Percentiles rank a stretch among this genome's conserved stretches.
Conservation (phyloP, 2,113 vertebrate genomes). For the Megalops atlanticus region DNA sequence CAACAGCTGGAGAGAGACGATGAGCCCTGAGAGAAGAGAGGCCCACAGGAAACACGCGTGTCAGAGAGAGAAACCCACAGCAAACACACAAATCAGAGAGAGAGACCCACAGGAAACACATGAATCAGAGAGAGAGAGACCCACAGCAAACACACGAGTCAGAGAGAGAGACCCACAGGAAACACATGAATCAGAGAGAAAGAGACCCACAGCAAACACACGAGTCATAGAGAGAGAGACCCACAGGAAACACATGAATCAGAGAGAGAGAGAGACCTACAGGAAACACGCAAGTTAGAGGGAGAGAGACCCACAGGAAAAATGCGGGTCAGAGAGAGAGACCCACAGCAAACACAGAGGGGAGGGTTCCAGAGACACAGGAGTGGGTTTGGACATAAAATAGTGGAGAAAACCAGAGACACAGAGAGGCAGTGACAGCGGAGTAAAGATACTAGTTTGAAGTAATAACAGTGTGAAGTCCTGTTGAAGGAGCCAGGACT, state of each 20-base stretch:
- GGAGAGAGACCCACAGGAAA: slow-evolving; percentile 36
- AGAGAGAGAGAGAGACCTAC: too few relatives aligned
- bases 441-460: background rate
- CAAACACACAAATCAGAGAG: background rate
- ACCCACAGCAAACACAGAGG: slow-evolving; percentile 18
- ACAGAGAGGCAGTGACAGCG: background rate
- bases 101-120: background rate
- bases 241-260: background rate
- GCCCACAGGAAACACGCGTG: slow-evolving; percentile 37
- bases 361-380: too few relatives aligned
- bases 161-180: too few relatives aligned
- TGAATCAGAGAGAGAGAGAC: slow-evolving; percentile 37
- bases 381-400: too few relatives aligned
- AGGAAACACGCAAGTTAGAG: too few relatives aligned
- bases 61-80: slow-evolving; percentile 31
- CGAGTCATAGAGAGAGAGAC: too few relatives aligned
- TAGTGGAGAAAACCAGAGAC: too few relatives aligned
- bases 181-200: slow-evolving; percentile 36
- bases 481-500: background rate
- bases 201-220: slow-evolving; percentile 23
- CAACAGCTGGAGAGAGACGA: slow-evolving; percentile 91
- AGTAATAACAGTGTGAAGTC: too few relatives aligned
- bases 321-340: slow-evolving; percentile 37
- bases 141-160: slow-evolving; percentile 10
- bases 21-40: slow-evolving; percentile 78